phyloP scores from a whole-genome alignment of 2,797 vertebrate species.

The Myotis vivesi region DNA sequence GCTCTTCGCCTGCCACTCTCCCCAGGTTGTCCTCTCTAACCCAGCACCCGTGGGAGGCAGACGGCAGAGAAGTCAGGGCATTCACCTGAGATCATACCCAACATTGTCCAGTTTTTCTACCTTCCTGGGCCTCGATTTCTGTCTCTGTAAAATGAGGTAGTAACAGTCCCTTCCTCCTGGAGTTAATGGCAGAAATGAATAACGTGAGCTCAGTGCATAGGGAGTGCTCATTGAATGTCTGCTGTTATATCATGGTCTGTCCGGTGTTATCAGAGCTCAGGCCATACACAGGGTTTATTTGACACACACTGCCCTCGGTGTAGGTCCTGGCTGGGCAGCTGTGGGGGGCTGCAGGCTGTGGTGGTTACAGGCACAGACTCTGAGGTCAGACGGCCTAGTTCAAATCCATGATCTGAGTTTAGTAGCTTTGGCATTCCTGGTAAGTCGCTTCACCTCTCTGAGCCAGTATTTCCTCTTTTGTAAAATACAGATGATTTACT shows the following conservation, averaged over 20 bases:
- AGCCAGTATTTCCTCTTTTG: neutral
- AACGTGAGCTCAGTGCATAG: rapidly evolving
- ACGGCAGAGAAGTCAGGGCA: rapidly evolving
- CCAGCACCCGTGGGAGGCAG: rapidly evolving
- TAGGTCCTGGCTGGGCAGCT: neutral
- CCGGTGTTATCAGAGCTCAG: neutral
- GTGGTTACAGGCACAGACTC: neutral
- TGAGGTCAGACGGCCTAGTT: neutral
- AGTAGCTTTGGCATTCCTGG: neutral
- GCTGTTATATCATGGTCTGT: rapidly evolving
- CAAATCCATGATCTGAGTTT: neutral
- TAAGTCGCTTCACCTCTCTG: neutral
- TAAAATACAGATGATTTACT: neutral
- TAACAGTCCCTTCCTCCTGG: too few relatives aligned
- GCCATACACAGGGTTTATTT: rapidly evolving
- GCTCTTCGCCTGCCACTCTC: neutral
- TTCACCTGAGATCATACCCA: neutral
- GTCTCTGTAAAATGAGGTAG: neutral
- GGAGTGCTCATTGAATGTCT: rapidly evolving
- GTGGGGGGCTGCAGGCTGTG: too few relatives aligned
- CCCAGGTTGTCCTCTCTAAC: rapidly evolving
- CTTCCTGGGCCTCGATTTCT: neutral
- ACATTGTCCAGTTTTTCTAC: rapidly evolving
- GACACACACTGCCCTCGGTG: rapidly evolving
- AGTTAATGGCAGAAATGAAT: rapidly evolving